Evolutionary conservation across 2,888 invertebrate genomes (phyloP).

Genomic region (Blastobasis adustella): DNA sequence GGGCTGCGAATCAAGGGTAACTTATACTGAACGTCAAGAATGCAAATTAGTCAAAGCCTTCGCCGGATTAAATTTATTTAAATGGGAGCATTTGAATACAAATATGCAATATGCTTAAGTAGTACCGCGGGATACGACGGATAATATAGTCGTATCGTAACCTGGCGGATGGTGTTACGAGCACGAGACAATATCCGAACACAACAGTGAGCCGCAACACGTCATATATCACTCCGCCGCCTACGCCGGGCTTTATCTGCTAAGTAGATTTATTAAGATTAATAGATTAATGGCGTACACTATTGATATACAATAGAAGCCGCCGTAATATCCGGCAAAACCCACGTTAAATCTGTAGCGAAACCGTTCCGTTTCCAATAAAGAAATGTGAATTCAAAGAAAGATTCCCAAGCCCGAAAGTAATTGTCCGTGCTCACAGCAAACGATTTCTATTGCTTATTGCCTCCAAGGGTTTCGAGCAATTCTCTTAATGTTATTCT

Average conservation of each 20-base stretch:
- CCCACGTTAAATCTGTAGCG: conserved; percentile 31
- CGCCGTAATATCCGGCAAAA: conserved; percentile 2
- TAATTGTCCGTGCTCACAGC: conserved; percentile 54
- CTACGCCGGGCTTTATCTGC: not conserved
- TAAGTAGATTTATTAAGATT: not conserved
- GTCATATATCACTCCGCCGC: not conserved
- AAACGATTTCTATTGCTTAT: conserved; percentile 62
- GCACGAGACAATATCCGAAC: no score
- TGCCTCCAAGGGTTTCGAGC: conserved; percentile 50
- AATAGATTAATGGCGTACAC: not conserved
- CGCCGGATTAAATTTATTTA: conserved; percentile 15
- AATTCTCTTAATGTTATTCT: conserved; percentile 57
- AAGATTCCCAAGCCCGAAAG: conserved; percentile 46
- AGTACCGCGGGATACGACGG: not conserved
- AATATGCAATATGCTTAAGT: conserved; percentile 4
- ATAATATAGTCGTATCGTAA: no score
- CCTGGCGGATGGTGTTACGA: no score
- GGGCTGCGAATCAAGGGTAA: conserved; percentile 14
- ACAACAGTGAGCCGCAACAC: no score
- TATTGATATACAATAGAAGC: not conserved
- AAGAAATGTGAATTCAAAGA: conserved; percentile 56
- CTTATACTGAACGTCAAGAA: conserved; percentile 16
- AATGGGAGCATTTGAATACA: conserved; percentile 12
- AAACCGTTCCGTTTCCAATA: conserved; percentile 37
- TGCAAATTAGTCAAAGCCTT: conserved; percentile 18